These are phyloP conservation scores for Lepetodrilus schrolli DNA, from an alignment of 2,888 invertebrate genomes.

Conservation along the genomic window DNA sequence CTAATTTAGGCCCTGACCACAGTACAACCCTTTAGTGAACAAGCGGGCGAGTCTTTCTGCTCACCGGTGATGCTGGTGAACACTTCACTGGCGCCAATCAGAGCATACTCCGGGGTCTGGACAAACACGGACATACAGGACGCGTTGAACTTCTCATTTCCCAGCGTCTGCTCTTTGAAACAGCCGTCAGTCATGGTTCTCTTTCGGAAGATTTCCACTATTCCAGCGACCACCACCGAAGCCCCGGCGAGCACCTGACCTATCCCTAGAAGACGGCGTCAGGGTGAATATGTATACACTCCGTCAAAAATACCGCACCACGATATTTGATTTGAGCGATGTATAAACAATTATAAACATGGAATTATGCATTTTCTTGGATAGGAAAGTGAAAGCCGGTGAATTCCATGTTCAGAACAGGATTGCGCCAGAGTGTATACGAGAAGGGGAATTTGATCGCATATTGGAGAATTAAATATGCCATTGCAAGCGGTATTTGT, in stretches of 20 bases:
- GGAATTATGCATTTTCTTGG: not conserved
- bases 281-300: not conserved
- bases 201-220: slow-evolving; percentile 68
- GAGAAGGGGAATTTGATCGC: too few species aligned
- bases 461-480: too few species aligned
- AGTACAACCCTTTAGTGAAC: too few species aligned
- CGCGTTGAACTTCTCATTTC: slow-evolving; percentile 58
- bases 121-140: slow-evolving; percentile 62
- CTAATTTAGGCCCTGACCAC: too few species aligned
- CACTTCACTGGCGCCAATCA: slow-evolving; percentile 69
- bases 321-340: too few species aligned
- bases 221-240: slow-evolving; percentile 62
- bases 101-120: slow-evolving; percentile 66
- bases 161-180: slow-evolving; percentile 55
- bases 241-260: slow-evolving; percentile 62
- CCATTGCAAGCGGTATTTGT: too few species aligned
- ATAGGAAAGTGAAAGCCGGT: not conserved
- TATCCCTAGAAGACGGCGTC: slow-evolving; percentile 49
- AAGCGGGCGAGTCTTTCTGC: too few species aligned
- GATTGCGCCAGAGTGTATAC: too few species aligned
- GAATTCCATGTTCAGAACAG: not conserved
- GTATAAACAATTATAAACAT: not conserved
- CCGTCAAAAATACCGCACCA: not conserved
- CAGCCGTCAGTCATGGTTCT: slow-evolving; percentile 44
- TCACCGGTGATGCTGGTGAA: slow-evolving; percentile 67